A percentile compares a stretch with the other conserved stretches of the same genome.
Conservation (phyloP, 1,140 invertebrate species). For the Alviniconcha marisindica region DNA sequence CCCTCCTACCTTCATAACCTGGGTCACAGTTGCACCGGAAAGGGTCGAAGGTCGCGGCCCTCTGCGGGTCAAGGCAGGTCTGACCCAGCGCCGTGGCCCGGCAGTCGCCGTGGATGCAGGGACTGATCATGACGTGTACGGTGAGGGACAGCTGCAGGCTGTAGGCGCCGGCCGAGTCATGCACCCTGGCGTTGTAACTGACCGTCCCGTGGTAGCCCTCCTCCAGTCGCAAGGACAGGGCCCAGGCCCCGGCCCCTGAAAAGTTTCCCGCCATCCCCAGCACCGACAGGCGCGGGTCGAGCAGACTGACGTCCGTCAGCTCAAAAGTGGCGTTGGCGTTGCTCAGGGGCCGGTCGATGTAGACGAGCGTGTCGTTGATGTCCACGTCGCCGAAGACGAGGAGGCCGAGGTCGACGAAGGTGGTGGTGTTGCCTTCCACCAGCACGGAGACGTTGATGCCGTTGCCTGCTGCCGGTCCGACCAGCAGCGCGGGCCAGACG, state of each 20-base stretch:
- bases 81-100: not conserved
- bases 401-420: not conserved
- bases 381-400: conserved; percentile 20
- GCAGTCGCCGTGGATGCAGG: conserved; percentile 45
- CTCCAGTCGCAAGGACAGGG: not conserved
- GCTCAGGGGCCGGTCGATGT: not conserved
- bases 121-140: conserved; percentile 38
- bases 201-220: not conserved
- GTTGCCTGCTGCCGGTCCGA: conserved; percentile 11
- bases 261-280: not conserved
- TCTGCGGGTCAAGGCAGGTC: conserved; percentile 24
- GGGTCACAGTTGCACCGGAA: conserved; percentile 40
- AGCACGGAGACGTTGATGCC: conserved; percentile 18
- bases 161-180: not conserved
- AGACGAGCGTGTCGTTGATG: conserved; percentile 2
- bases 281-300: not conserved
- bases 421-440: conserved; percentile 18
- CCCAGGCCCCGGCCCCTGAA: not conserved
- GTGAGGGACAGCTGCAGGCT: conserved; percentile 31
- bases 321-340: not conserved
- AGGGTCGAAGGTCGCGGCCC: conserved; percentile 33
- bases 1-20: conserved; percentile 46
- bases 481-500: not conserved
- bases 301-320: not conserved
- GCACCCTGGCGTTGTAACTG: not conserved